Evolutionary conservation across 2,888 invertebrate genomes (phyloP).

Genomic region (Drosophila glabriapex): DNA sequence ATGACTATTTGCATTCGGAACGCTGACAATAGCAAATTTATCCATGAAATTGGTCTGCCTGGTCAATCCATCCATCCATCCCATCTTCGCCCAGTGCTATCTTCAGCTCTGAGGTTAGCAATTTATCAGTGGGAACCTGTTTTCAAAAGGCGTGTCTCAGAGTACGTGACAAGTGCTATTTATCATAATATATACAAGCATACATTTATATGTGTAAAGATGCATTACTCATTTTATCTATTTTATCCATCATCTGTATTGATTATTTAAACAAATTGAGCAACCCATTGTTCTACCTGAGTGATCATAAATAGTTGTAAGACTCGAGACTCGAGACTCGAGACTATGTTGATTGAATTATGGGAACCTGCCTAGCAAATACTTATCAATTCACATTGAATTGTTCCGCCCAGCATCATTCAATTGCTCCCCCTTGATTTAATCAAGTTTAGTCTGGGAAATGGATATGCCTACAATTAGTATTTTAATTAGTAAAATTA

Average conservation of each 20-base stretch:
- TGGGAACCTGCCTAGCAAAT: constrained; percentile 20
- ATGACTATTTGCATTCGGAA: constrained; percentile 20
- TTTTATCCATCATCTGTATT: constrained; percentile 8
- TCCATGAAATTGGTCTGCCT: not conserved
- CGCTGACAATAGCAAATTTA: constrained; percentile 15
- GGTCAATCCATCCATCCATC: not conserved
- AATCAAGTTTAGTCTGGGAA: constrained; percentile 30
- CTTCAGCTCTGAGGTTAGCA: not conserved
- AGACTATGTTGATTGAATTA: constrained; percentile 1
- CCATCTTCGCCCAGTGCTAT: not conserved
- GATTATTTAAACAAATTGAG: not conserved
- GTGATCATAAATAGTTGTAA: not conserved
- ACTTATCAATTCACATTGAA: constrained; percentile 7
- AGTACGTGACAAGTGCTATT: not conserved
- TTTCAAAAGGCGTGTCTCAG: not conserved
- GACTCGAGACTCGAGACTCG: not conserved
- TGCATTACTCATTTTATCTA: constrained; percentile 22
- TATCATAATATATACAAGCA: constrained; percentile 3
- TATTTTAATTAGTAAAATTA: constrained; percentile 22
- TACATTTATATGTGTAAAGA: not conserved
- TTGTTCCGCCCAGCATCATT: not conserved
- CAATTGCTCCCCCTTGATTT: constrained; percentile 7
- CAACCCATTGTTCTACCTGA: constrained; percentile 24
- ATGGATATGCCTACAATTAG: constrained; percentile 19
- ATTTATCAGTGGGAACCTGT: constrained; percentile 8